These are phyloP conservation scores for Micronycteris hirsuta DNA, from an alignment of 2,113 vertebrate species.

Conservation along the genomic window DNA sequence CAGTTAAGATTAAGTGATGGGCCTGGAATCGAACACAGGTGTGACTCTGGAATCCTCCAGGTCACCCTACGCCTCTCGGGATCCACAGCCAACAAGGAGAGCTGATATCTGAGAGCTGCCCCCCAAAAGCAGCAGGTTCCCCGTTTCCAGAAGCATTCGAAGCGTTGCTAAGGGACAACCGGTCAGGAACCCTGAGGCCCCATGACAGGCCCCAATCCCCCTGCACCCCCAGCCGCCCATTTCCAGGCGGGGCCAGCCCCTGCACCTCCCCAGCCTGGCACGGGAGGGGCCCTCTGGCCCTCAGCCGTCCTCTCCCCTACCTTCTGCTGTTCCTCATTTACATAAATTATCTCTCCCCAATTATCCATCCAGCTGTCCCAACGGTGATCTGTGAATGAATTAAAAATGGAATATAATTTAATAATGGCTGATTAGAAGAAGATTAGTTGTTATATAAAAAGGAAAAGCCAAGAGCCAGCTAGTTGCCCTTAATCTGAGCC, in stretches of 20 bases:
- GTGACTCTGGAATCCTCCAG: not conserved
- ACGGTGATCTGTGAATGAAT: constrained; percentile 91
- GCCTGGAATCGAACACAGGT: not conserved
- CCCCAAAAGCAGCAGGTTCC: not conserved
- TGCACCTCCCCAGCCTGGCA: not conserved
- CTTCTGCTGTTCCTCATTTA: constrained; percentile 90
- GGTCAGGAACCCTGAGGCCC: not conserved
- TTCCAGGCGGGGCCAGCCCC: not conserved
- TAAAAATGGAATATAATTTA: constrained; percentile 91
- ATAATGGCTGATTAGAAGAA: constrained; percentile 93
- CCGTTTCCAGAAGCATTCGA: not conserved
- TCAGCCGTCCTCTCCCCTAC: constrained; percentile 66
- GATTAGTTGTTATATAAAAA: constrained; percentile 90
- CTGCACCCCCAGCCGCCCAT: not conserved
- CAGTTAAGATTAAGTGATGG: no score
- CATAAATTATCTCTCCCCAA: constrained; percentile 93
- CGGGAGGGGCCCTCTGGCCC: constrained; percentile 72
- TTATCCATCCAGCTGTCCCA: constrained; percentile 97
- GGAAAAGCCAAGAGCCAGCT: constrained; percentile 87
- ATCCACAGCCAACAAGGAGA: not conserved
- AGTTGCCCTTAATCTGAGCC: constrained; percentile 87
- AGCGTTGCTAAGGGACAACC: not conserved
- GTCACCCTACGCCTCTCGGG: not conserved
- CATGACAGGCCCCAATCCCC: not conserved
- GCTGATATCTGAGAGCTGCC: not conserved